Percentiles rank a stretch among this genome's conserved stretches.
phyloP scores from a whole-genome alignment of 2,797 vertebrate species.

The Sternotherus odoratus region DNA sequence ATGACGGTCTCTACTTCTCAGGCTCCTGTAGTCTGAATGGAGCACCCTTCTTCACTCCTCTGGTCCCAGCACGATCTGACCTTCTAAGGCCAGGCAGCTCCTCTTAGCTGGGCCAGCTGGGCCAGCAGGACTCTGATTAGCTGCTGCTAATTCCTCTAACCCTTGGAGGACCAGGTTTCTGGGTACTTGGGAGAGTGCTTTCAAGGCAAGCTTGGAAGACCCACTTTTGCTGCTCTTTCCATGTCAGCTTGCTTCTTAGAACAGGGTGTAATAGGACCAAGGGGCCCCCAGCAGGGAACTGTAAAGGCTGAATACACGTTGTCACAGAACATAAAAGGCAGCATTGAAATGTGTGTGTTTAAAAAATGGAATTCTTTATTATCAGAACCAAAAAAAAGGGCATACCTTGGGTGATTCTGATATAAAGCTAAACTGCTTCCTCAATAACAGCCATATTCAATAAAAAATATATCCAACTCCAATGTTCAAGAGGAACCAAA shows the following conservation, averaged over 20 bases:
- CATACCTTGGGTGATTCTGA: not conserved
- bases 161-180: not conserved
- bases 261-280: not conserved
- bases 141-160: not conserved
- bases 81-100: not conserved
- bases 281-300: not conserved
- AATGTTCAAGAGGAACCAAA: accelerated
- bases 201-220: not conserved
- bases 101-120: not conserved
- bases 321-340: not conserved
- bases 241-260: not conserved
- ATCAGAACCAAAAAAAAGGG: not conserved
- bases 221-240: not conserved
- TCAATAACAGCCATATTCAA: not conserved
- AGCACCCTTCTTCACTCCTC: not conserved
- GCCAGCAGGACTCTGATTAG: not conserved
- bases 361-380: not conserved
- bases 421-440: not conserved
- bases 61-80: not conserved
- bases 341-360: not conserved
- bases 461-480: not conserved
- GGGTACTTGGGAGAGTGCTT: not conserved
- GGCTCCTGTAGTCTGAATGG: not conserved
- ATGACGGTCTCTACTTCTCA: not conserved
- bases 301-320: not conserved